These are phyloP conservation scores for Apamea monoglypha DNA, from an alignment of 2,888 invertebrate genomes.

Conservation along the genomic window DNA sequence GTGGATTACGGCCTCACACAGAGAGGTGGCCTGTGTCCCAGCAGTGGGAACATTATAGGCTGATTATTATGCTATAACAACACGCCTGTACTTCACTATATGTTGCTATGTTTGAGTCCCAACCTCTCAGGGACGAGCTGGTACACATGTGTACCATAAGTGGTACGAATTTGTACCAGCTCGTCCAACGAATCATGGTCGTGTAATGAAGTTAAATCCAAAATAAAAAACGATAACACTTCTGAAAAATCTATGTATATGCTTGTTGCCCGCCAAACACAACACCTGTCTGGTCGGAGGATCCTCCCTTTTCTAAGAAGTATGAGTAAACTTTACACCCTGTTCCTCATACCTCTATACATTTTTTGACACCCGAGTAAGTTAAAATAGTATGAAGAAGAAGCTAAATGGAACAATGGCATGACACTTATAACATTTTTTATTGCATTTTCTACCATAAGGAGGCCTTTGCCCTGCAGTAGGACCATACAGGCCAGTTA, in stretches of 20 bases:
- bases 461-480: neutral
- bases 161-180: too few relatives aligned
- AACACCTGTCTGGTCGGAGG: too few relatives aligned
- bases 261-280: too few relatives aligned
- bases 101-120: neutral
- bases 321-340: too few relatives aligned
- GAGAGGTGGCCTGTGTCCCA: too few relatives aligned
- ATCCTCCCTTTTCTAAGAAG: too few relatives aligned
- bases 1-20: too few relatives aligned
- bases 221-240: neutral
- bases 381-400: neutral
- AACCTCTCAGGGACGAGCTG: neutral
- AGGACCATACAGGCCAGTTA: neutral
- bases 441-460: neutral
- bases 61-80: too few relatives aligned
- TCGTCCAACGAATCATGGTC: too few relatives aligned
- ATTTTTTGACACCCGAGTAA: neutral
- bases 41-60: neutral
- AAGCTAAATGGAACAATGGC: neutral
- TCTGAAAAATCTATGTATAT: neutral
- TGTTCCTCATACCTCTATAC: too few relatives aligned
- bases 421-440: neutral
- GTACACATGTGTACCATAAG: too few relatives aligned
- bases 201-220: neutral
- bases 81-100: too few relatives aligned